phyloP scores from a whole-genome alignment of 2,888 invertebrate genomes.

The Gari tellinella region DNA sequence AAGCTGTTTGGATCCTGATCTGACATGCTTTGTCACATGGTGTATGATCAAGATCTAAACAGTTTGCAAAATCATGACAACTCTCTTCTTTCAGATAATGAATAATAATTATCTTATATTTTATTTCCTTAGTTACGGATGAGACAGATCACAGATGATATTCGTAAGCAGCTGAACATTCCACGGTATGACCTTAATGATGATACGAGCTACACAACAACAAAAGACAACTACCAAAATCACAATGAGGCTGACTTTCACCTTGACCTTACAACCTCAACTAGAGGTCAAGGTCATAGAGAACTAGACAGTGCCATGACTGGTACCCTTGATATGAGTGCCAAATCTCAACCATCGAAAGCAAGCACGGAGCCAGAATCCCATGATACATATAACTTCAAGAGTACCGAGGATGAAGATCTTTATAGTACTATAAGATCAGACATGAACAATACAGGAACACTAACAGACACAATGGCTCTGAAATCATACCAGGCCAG shows the following conservation, averaged over 20 bases:
- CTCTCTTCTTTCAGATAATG: no score
- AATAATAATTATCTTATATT: no score
- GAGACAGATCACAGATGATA: conserved; percentile 74
- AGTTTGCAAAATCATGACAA: no score
- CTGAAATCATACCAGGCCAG: conserved; percentile 71
- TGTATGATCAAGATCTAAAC: no score
- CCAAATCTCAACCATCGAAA: conserved; percentile 46
- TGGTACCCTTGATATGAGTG: conserved; percentile 50
- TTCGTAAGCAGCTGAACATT: conserved; percentile 77
- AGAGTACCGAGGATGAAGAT: conserved; percentile 65
- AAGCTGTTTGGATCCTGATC: no score
- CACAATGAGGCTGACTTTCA: conserved; percentile 9
- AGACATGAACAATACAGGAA: conserved; percentile 57
- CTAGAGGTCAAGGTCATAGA: conserved; percentile 13
- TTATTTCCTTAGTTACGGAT: conserved; percentile 77
- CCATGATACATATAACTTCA: conserved; percentile 64
- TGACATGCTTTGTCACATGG: no score
- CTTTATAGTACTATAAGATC: conserved; percentile 67
- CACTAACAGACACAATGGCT: conserved; percentile 66
- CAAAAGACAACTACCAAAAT: neutral
- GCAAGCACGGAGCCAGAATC: conserved; percentile 55
- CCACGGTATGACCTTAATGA: conserved; percentile 55
- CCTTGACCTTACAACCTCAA: neutral
- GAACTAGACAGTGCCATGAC: conserved; percentile 26
- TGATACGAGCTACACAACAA: conserved; percentile 38